phyloP scores from a whole-genome alignment of 2,113 vertebrate species.

The Gavialis gangeticus region DNA sequence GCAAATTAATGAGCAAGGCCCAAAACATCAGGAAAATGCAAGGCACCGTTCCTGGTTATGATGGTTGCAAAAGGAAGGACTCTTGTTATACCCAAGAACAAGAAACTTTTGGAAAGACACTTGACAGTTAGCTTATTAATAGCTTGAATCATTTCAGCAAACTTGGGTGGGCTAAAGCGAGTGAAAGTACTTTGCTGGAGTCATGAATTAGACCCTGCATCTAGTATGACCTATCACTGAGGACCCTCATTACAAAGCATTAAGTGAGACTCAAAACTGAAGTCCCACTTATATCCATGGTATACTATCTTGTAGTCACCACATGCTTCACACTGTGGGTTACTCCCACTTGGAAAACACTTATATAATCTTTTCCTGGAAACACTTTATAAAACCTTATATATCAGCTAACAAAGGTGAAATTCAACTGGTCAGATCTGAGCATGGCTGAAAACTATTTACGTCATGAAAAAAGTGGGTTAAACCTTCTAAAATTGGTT shows the following conservation, averaged over 20 bases:
- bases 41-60: not conserved
- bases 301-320: not conserved
- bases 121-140: not conserved
- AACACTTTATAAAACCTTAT: not conserved
- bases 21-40: not conserved
- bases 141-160: not conserved
- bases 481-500: not conserved
- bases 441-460: not conserved
- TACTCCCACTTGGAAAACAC: not conserved
- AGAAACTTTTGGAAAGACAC: not conserved
- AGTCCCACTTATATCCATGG: not conserved
- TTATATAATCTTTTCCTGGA: accelerated
- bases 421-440: not conserved
- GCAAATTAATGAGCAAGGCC: not conserved
- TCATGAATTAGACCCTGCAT: not conserved
- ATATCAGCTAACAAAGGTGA: not conserved
- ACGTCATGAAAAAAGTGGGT: not conserved
- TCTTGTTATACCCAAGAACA: not conserved
- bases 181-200: not conserved
- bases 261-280: accelerated
- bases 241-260: not conserved
- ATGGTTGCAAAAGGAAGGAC: not conserved
- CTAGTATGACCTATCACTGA: not conserved
- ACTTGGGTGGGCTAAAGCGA: not conserved
- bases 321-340: not conserved